Conservation (phyloP, 1,140 invertebrate genomes). For the Periplaneta americana region DNA sequence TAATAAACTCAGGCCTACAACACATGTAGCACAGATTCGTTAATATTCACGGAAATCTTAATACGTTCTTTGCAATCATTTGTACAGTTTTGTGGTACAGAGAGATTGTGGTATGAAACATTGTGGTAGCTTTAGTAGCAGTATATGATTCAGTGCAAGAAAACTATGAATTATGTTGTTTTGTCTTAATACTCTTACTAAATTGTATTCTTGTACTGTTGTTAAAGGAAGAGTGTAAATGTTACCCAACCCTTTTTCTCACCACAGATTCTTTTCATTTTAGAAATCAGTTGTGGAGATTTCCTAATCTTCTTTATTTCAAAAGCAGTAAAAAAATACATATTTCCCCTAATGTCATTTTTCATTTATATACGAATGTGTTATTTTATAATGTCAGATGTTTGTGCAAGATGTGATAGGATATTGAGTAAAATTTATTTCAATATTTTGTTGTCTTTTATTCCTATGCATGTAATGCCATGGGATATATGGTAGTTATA, state of each 20-base stretch:
- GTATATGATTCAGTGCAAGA: not conserved
- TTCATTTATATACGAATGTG: not conserved
- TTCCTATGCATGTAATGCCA: too few species aligned
- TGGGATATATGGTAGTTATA: too few species aligned
- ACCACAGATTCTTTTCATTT: not conserved
- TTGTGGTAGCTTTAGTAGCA: not conserved
- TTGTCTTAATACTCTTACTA: not conserved
- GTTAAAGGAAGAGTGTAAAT: not conserved
- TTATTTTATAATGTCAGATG: not conserved
- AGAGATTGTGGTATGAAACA: not conserved
- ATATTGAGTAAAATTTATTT: not conserved
- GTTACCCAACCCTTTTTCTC: not conserved
- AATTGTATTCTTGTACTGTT: not conserved
- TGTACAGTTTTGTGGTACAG: not conserved
- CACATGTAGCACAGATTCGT: not conserved
- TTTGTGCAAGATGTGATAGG: not conserved
- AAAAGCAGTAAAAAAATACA: not conserved
- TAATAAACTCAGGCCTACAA: not conserved
- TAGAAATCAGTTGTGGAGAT: not conserved
- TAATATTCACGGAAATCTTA: not conserved
- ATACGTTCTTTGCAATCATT: not conserved
- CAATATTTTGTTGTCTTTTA: not conserved
- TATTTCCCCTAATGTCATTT: not conserved
- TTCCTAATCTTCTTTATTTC: not conserved
- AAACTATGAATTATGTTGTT: not conserved